phyloP scores from a whole-genome alignment of 2,888 invertebrate species.

The Drosophila paramelanica region DNA sequence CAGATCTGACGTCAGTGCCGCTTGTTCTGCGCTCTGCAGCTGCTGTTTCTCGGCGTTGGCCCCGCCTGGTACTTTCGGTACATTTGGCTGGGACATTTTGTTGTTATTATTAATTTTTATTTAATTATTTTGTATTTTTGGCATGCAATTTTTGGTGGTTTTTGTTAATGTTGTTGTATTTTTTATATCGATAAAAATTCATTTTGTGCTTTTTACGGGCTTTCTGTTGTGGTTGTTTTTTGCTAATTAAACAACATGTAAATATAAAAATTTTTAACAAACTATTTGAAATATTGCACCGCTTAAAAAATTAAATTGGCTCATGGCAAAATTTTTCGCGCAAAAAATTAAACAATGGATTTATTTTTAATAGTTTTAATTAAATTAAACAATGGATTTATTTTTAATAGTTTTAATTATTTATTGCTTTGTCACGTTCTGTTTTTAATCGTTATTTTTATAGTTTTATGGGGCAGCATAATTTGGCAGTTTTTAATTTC shows the following conservation, averaged over 20 bases:
- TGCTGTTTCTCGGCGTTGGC: conserved; percentile 31
- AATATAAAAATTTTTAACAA: conserved; percentile 20
- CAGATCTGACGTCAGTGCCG: conserved; percentile 37
- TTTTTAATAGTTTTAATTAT: conserved; percentile 1
- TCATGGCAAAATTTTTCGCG: conserved; percentile 22
- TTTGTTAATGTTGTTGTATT: conserved; percentile 13
- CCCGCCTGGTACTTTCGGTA: conserved; percentile 17
- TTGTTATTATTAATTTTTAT: conserved; percentile 16
- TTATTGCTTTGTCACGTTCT: conserved; percentile 16
- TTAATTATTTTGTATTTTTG: conserved; percentile 53
- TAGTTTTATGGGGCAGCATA: neutral
- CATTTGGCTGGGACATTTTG: conserved; percentile 32
- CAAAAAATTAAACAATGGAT: conserved; percentile 1
- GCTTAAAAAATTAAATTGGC: conserved; percentile 8
- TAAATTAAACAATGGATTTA: no score
- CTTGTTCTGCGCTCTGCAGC: conserved; percentile 31
- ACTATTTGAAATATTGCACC: conserved; percentile 35
- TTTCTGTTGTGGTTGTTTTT: conserved; percentile 18
- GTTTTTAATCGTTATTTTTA: neutral
- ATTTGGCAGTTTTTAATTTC: conserved; percentile 8
- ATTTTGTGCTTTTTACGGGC: conserved; percentile 45
- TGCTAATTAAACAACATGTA: conserved; percentile 56
- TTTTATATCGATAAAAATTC: conserved; percentile 32
- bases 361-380: neutral
- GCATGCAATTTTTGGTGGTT: conserved; percentile 50